Evolutionary conservation across 1,140 invertebrate species (phyloP), one percentile per base, ranked within the genome.

Genomic region (Trichoplusia ni): DNA sequence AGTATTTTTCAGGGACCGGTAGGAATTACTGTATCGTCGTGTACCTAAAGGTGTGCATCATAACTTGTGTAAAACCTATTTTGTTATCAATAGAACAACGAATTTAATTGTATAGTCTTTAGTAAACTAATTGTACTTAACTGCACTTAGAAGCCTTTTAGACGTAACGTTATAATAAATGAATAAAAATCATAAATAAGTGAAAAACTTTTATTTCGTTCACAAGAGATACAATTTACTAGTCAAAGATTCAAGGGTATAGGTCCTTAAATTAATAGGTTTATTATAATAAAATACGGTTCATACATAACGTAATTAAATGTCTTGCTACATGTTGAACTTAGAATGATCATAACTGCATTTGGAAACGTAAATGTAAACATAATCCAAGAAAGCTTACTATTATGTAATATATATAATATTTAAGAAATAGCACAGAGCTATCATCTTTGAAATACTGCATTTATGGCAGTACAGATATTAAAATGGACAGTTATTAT

Each of bases 191-290:
- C 6, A 27, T n/a, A 7, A 8, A 25, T 40, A 16, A 29, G 44
- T 62, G 40, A 9, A 62, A 62, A 62, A 62, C 44, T 61, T 62
- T 62, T 37, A 46, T 62, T 49, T 38, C 59, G 25, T 47, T 37
- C 42, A 49, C 21, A 60, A 25, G 47, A 60, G 31, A 60, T 60
- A 47, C 42, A 35, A 21, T 60, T 60, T 19, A 47, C 40, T 60
- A 60, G 18, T 60, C 19, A 35, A 46, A 60, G 56, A 60, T 60
- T 47, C 40, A 35, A 31, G 23, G 13, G 16, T 18, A 42, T 38
- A 58, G 13, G 2, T 31, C 19, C 13, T 13, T 27, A 56, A 8
- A 9, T 11, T 21, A 37, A 13, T n/a, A 18, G 13, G 16, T n/a
- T 21, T 42, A 27, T 27, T 16, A 27, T 58, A 18, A 58, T 18